Evolutionary conservation across 1,140 invertebrate species (phyloP).

Genomic region (Ceratitis capitata): DNA sequence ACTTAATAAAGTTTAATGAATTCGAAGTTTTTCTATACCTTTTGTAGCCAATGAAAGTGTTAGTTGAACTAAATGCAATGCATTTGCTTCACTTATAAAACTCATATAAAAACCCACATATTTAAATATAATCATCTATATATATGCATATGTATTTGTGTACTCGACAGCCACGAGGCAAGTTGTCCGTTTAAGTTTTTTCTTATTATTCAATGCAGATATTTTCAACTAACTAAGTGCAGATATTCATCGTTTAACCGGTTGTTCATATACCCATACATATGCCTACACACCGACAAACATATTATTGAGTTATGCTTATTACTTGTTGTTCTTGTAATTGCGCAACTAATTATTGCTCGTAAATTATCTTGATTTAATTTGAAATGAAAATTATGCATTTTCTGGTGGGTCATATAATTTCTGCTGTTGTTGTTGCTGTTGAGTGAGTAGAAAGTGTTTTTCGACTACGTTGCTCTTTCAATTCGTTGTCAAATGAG

Average conservation of each 20-base stretch:
- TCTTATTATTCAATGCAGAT: not conserved
- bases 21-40: too few species aligned
- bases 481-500: too few species aligned
- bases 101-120: too few species aligned
- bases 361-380: conserved; percentile 11
- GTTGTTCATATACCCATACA: not conserved
- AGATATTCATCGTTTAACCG: not conserved
- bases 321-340: not conserved
- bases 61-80: too few species aligned
- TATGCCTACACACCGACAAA: not conserved
- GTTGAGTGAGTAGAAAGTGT: not conserved
- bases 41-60: conserved; percentile 7
- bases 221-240: too few species aligned
- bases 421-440: not conserved
- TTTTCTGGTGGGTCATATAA: not conserved
- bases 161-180: conserved; percentile 18
- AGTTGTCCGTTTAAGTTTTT: not conserved
- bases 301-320: not conserved
- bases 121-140: too few species aligned
- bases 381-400: not conserved
- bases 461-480: too few species aligned
- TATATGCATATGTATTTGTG: not conserved
- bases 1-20: too few species aligned
- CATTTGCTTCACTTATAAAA: too few species aligned
- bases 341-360: conserved; percentile 8